phyloP scores from a whole-genome alignment of 2,888 invertebrate genomes.

The Aricia artaxerxes region DNA sequence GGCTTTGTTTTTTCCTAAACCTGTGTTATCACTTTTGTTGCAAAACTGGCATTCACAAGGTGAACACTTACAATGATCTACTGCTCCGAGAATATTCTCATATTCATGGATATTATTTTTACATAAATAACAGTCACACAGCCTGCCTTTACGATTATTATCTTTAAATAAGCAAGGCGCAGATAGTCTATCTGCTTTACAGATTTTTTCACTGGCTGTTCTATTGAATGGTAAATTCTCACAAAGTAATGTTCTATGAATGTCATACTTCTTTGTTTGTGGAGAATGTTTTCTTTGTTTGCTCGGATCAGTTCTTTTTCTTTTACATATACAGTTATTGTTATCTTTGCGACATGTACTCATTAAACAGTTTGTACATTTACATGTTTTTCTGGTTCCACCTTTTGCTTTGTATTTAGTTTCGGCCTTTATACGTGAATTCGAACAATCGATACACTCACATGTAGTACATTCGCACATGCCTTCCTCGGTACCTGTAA shows the following conservation, averaged over 20 bases:
- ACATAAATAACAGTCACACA: not conserved
- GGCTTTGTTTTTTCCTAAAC: not conserved
- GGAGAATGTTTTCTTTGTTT: not conserved
- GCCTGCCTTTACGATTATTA: not conserved
- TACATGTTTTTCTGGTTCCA: not conserved
- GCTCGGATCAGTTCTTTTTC: not conserved
- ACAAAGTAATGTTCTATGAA: not conserved
- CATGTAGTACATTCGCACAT: slow-evolving; percentile 58
- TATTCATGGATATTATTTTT: not conserved
- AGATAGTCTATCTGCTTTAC: not conserved
- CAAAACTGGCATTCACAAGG: slow-evolving; percentile 47
- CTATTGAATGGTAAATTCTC: not conserved
- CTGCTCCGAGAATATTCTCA: not conserved
- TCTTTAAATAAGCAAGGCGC: not conserved
- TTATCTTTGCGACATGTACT: not conserved
- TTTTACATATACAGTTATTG: not conserved
- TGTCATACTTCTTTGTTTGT: not conserved
- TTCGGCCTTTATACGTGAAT: slow-evolving; percentile 8
- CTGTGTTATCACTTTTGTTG: slow-evolving; percentile 14
- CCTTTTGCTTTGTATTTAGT: not conserved
- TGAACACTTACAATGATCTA: slow-evolving; percentile 43
- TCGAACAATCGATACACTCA: slow-evolving; percentile 54
- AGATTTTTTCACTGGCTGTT: not conserved
- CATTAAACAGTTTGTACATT: not conserved
- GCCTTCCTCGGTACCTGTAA: slow-evolving; percentile 43